Conservation (phyloP, 2,797 vertebrate genomes). For the Phataginus tetradactyla region DNA sequence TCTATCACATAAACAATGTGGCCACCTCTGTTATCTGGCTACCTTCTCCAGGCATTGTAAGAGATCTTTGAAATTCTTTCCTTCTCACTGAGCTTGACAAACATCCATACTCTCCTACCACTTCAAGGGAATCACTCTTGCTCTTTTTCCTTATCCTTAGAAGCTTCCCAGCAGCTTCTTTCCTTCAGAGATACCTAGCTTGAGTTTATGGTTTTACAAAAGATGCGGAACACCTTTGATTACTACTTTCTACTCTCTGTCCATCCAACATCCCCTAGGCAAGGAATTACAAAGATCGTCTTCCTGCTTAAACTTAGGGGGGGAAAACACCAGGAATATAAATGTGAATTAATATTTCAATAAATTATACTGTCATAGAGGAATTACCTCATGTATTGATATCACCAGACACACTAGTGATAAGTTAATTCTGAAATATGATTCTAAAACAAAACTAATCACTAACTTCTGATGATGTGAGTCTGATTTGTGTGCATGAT, state of each 20-base stretch:
- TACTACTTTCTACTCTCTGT: neutral
- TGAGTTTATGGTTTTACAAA: neutral
- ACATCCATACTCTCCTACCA: neutral
- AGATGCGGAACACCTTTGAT: neutral
- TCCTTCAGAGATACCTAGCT: neutral
- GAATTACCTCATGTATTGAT: neutral
- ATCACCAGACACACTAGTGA: neutral
- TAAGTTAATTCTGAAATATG: conserved; percentile 18
- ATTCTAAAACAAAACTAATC: neutral
- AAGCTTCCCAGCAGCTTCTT: neutral
- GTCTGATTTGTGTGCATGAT: neutral
- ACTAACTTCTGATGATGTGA: neutral
- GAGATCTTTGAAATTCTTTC: neutral
- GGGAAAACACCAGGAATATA: neutral
- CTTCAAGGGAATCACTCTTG: neutral
- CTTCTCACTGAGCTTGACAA: neutral
- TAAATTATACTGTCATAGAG: neutral
- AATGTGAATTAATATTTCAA: neutral
- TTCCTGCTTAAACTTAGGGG: neutral
- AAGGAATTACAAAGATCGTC: neutral
- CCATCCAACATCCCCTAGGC: neutral
- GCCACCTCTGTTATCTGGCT: neutral
- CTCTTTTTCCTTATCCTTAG: neutral
- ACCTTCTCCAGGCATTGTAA: neutral
- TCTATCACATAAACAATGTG: too few species aligned